Percentiles rank a stretch among this genome's conserved stretches.
Evolutionary conservation across 1,140 invertebrate species (phyloP).

Genomic region (Bombus consobrinus): DNA sequence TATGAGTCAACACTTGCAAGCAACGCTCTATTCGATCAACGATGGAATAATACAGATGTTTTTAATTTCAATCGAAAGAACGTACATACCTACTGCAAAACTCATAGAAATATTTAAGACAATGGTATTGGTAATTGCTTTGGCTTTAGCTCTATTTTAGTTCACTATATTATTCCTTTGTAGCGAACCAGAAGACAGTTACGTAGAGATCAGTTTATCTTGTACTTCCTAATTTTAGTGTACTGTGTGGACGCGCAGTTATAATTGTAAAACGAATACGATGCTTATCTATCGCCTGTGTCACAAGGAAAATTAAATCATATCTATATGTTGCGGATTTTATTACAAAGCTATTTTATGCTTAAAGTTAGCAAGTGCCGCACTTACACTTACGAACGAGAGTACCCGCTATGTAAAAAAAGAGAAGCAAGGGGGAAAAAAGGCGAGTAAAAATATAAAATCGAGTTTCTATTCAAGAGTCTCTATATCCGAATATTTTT

Average conservation of each 20-base stretch:
- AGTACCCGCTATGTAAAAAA: neutral
- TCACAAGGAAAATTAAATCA: neutral
- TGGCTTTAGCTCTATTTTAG: no score
- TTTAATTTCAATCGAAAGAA: neutral
- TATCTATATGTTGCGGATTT: neutral
- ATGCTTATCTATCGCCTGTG: no score
- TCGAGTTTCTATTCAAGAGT: neutral
- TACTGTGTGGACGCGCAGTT: no score
- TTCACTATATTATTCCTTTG: no score
- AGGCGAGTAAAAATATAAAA: neutral
- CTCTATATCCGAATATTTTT: neutral
- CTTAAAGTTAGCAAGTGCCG: neutral
- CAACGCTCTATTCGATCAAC: neutral
- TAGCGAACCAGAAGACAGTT: neutral
- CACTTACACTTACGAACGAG: neutral
- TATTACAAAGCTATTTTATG: neutral
- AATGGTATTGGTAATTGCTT: no score
- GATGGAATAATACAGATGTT: neutral
- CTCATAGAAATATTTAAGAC: no score
- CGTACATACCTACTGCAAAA: no score
- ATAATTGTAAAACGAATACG: no score
- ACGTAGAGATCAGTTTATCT: no score
- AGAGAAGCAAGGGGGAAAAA: no score
- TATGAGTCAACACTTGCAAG: no score
- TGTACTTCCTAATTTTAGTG: no score